Percentiles rank a stretch among this genome's conserved stretches.
phyloP scores from a whole-genome alignment of 2,797 vertebrate genomes.

The Sarcophilus harrisii region DNA sequence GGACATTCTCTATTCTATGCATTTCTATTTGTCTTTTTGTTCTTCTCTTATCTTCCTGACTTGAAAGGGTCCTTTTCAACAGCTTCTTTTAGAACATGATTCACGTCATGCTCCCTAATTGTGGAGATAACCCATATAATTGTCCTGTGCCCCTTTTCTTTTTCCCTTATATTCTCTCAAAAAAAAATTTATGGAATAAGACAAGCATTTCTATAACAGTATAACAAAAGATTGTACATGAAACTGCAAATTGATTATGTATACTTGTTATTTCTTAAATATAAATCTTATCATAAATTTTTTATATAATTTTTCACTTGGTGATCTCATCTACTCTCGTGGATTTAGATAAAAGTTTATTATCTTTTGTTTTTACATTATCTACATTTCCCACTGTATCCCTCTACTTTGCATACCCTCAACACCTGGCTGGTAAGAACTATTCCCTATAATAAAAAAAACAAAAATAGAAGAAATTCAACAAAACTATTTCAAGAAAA shows the following conservation, averaged over 20 bases:
- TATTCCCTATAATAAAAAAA: not conserved
- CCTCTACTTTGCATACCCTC: not conserved
- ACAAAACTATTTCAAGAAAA: not conserved
- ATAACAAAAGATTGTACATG: not conserved
- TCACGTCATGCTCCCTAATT: not conserved
- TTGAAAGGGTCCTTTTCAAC: not conserved
- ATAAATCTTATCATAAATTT: not conserved
- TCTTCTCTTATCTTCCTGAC: not conserved
- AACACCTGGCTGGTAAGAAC: not conserved
- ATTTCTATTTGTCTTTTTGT: not conserved
- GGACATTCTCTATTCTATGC: not conserved
- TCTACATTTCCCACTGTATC: not conserved
- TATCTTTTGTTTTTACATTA: not conserved
- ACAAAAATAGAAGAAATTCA: not conserved
- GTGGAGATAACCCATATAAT: not conserved
- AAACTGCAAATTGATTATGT: not conserved
- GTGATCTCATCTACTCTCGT: not conserved
- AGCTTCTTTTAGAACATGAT: not conserved
- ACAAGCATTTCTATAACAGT: not conserved
- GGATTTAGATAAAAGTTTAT: not conserved
- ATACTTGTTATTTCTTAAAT: not conserved
- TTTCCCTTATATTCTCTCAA: not conserved
- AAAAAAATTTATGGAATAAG: not conserved
- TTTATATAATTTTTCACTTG: not conserved
- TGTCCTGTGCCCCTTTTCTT: not conserved